Conservation (phyloP, 2,888 invertebrate species). For the Orchestes rusci region DNA sequence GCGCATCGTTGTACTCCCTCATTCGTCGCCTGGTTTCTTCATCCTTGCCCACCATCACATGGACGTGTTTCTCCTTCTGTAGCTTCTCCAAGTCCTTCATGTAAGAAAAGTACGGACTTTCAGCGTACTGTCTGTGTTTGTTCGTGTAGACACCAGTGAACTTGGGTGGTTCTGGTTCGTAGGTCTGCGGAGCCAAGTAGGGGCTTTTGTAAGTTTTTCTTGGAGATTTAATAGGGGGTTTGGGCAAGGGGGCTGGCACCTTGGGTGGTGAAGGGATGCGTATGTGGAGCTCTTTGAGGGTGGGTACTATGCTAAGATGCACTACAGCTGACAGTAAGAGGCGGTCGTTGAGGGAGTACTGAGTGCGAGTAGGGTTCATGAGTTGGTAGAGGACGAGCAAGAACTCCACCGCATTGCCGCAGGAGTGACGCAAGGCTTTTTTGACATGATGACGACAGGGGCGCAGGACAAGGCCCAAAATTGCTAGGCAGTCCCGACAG, state of each 20-base stretch:
- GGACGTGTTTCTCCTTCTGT: too few relatives aligned
- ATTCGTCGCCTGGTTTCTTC: constrained; percentile 3
- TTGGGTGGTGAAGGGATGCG: constrained; percentile 42
- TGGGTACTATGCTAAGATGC: constrained; percentile 39
- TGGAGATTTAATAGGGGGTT: constrained; percentile 16
- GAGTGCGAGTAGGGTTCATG: constrained; percentile 34
- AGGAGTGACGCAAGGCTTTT: constrained; percentile 35
- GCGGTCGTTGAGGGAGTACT: constrained; percentile 40
- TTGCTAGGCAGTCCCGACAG: constrained; percentile 33
- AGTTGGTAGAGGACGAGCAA: constrained; percentile 39
- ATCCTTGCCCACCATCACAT: not conserved
- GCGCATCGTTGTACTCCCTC: constrained; percentile 17
- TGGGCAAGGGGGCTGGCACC: not conserved
- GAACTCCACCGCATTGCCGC: constrained; percentile 37
- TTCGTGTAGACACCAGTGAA: constrained; percentile 35
- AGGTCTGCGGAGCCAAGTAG: constrained; percentile 35
- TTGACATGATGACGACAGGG: constrained; percentile 32
- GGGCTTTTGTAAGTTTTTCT: constrained; percentile 32
- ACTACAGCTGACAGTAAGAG: constrained; percentile 40
- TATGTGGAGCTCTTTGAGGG: constrained; percentile 40
- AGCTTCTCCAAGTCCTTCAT: constrained; percentile 16
- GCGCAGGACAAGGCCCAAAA: constrained; percentile 35
- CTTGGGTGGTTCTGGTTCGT: constrained; percentile 24
- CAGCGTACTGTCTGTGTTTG: constrained; percentile 35
- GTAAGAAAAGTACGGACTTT: constrained; percentile 39